phyloP scores from a whole-genome alignment of 2,113 vertebrate genomes.

The Cervus canadensis region DNA sequence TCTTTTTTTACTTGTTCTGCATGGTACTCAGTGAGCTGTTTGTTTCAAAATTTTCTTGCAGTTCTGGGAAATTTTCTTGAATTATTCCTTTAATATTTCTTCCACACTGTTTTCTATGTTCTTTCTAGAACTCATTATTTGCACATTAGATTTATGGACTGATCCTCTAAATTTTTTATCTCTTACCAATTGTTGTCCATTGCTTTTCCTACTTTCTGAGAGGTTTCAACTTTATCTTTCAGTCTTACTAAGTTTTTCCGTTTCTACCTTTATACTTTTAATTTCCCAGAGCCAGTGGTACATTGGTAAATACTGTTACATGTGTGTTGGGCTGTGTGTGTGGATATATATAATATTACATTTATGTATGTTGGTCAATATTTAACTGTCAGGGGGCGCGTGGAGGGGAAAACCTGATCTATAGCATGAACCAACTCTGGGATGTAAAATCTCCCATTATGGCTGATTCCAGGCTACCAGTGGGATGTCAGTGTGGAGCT shows the following conservation, averaged over 20 bases:
- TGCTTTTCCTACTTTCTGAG: background rate
- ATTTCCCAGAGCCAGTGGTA: background rate
- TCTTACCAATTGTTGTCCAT: background rate
- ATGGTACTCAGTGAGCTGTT: background rate
- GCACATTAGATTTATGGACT: background rate
- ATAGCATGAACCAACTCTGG: background rate
- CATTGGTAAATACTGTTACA: background rate
- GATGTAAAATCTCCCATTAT: background rate
- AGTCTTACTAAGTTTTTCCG: background rate
- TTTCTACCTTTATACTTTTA: background rate
- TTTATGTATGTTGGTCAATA: background rate
- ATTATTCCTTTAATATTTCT: background rate
- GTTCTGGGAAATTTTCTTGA: constrained; percentile 5
- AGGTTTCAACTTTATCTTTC: background rate
- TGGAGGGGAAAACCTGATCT: background rate
- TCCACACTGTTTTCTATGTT: background rate
- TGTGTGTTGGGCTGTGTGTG: background rate
- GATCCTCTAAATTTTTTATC: background rate
- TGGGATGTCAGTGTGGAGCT: background rate
- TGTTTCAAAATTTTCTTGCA: background rate
- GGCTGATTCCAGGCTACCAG: background rate
- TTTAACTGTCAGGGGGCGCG: background rate
- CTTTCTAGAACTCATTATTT: background rate
- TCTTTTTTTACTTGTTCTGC: background rate
- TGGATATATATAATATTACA: background rate